Evolutionary conservation across 2,113 vertebrate genomes (phyloP), one percentile per base, ranked within the genome.

Genomic region (Sinocyclocheilus anophthalmus): DNA sequence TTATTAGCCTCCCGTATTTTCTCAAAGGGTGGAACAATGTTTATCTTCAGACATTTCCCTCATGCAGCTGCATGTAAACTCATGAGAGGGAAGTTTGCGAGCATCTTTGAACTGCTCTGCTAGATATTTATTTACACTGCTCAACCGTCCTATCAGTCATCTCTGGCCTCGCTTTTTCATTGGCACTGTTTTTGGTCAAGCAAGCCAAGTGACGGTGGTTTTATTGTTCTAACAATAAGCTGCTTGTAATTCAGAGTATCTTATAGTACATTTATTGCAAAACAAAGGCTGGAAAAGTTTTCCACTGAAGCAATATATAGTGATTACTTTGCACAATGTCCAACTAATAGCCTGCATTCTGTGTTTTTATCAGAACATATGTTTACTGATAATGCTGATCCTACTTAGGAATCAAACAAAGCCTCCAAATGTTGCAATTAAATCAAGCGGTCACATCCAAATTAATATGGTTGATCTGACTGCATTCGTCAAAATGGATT

Each of bases 401-500:
- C 93, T 94, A 91, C 93, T 92, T 93, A 95, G 94, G 95, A 95
- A 94, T 93, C 94, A 96, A 96, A 96, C 95, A 94, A 94, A 94
- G 94, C 94, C 94, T 94, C 93, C 94, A 94, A 96, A 95, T 93
- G 93, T 92, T 94, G 91, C 96, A 95, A 95, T 96, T 95, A 95
- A 92, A 93, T 92, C 88, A 90, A 89, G 92, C 92, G 92, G 92
- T 89, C 91, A 92, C 94, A 94, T 93, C 92, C 92, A 90, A 91
- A 94, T 94, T 95, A 95, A 95, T 92, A 93, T 93, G 90, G 89
- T 91, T 91, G 86, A 92, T 95, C 93, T 89, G 92, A 94, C 95
- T 94, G 94, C 94, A 95, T 96, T 96, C 93, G 93, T 97, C 96
- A 96, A 95, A 95, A 88, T 87, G 91, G 95, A 94, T 96, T 96